Conservation (phyloP, 2,113 vertebrate genomes). For the Etia nguti region DNA sequence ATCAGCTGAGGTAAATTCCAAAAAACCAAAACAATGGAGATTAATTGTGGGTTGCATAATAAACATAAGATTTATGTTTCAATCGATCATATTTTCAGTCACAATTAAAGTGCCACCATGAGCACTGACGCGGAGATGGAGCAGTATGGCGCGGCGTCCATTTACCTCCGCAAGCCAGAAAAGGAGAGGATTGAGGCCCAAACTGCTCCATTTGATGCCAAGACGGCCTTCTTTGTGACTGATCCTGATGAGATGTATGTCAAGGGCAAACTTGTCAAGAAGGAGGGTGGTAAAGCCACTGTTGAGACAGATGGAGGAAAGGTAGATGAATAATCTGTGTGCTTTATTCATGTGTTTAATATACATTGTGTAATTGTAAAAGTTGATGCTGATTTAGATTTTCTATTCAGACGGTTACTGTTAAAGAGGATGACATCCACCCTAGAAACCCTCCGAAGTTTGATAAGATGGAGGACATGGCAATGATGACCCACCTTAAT, state of each 20-base stretch:
- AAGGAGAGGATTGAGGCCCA: slow-evolving; percentile 56
- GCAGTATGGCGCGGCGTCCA: slow-evolving; percentile 34
- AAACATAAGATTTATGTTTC: neutral
- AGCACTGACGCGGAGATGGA: slow-evolving; percentile 54
- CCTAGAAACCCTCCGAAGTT: slow-evolving; percentile 74
- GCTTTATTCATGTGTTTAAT: neutral
- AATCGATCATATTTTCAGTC: neutral
- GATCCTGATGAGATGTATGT: slow-evolving; percentile 44
- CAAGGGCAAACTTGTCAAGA: slow-evolving; percentile 51
- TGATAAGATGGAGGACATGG: slow-evolving; percentile 73
- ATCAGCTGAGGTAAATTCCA: slow-evolving; percentile 1
- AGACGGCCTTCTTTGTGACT: slow-evolving; percentile 41
- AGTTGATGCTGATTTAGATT: neutral
- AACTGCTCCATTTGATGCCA: slow-evolving; percentile 50
- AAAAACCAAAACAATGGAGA: neutral
- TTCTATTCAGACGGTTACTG: slow-evolving; percentile 55
- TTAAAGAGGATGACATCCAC: slow-evolving; percentile 67
- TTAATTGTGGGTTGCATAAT: neutral
- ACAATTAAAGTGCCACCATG: neutral
- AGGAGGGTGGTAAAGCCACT: slow-evolving; percentile 52
- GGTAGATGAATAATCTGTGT: neutral
- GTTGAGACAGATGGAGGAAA: slow-evolving; percentile 16
- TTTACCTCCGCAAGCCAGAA: slow-evolving; percentile 52
- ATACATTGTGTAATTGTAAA: neutral
- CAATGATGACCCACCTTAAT: slow-evolving; percentile 77